These are phyloP conservation scores for Alethe diademata DNA, from an alignment of 2,113 vertebrate species.

Conservation along the genomic window DNA sequence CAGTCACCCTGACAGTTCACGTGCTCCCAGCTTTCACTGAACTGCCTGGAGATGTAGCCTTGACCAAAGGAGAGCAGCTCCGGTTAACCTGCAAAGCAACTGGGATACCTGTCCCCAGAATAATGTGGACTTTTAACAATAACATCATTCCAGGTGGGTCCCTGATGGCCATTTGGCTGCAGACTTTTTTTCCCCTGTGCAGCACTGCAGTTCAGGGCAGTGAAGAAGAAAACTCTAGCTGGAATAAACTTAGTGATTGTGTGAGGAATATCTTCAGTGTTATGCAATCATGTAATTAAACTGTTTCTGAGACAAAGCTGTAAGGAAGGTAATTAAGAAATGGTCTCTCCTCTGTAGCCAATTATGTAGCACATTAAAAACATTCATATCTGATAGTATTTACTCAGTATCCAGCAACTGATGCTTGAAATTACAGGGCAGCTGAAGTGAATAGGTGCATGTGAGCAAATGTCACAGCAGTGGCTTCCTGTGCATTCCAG, in stretches of 20 bases:
- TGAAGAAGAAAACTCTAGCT: neutral
- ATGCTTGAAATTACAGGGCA: neutral
- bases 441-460: neutral
- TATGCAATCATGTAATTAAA: neutral
- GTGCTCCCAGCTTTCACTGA: slow-evolving; percentile 88
- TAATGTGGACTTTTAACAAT: slow-evolving; percentile 94
- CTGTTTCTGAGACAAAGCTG: neutral
- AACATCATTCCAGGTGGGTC: slow-evolving; percentile 88
- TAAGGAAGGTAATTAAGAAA: neutral
- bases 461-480: neutral
- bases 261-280: neutral
- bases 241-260: neutral
- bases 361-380: neutral
- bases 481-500: neutral
- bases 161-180: neutral
- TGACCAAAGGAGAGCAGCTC: slow-evolving; percentile 91
- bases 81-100: slow-evolving; percentile 82
- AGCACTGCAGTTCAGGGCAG: neutral
- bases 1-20: slow-evolving; percentile 77
- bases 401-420: neutral
- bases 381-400: neutral
- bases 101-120: slow-evolving; percentile 85
- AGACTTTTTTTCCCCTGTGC: neutral
- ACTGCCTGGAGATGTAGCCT: slow-evolving; percentile 83
- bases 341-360: neutral